phyloP scores from a whole-genome alignment of 2,888 invertebrate species.

The Ellobium chinense region DNA sequence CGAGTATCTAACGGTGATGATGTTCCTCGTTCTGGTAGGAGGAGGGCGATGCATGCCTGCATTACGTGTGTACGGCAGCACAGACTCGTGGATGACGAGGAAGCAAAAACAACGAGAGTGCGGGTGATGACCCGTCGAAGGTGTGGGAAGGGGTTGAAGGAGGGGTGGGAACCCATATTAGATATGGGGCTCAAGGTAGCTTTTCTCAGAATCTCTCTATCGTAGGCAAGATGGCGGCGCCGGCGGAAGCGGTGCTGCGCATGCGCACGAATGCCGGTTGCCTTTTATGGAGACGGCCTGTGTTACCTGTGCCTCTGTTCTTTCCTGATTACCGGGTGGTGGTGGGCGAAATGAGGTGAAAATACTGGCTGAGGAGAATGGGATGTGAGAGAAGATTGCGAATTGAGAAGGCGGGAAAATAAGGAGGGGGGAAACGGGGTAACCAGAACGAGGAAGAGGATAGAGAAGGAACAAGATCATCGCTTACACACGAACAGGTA shows the following conservation, averaged over 20 bases:
- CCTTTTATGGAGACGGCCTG: constrained; percentile 22
- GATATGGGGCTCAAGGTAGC: background rate
- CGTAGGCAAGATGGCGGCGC: background rate
- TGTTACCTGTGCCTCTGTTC: constrained; percentile 15
- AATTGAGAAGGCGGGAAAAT: background rate
- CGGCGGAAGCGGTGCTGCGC: constrained; percentile 23
- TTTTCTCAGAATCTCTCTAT: constrained; percentile 3
- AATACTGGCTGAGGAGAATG: background rate
- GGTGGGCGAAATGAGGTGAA: background rate
- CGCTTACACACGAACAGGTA: too few species aligned
- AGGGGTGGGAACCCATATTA: background rate
- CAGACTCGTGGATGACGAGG: too few species aligned
- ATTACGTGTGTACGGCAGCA: too few species aligned
- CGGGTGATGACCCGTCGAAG: background rate
- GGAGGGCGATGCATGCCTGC: too few species aligned
- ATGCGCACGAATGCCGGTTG: constrained; percentile 21
- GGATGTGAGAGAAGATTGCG: background rate
- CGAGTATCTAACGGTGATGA: too few species aligned
- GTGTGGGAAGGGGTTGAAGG: background rate
- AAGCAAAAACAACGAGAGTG: background rate
- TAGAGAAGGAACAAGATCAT: background rate
- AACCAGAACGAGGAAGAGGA: background rate
- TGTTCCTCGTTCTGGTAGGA: too few species aligned
- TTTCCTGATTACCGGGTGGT: background rate
- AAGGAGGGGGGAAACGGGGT: background rate